These are phyloP conservation scores for Macrotus californicus DNA, from an alignment of 2,113 vertebrate genomes.

Conservation along the genomic window DNA sequence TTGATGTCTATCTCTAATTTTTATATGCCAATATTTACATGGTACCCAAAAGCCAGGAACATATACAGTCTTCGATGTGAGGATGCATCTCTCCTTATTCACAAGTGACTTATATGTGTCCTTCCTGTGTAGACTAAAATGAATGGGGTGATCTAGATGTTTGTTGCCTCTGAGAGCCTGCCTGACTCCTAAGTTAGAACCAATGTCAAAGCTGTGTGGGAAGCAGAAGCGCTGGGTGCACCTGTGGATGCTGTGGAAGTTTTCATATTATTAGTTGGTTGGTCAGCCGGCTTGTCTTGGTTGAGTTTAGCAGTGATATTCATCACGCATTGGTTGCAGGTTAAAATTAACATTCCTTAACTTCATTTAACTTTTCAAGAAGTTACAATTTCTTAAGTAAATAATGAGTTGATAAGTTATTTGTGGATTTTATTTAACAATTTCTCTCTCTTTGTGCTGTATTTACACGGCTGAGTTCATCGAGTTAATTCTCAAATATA, in stretches of 20 bases:
- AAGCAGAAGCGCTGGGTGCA: not conserved
- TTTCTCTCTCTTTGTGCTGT: not conserved
- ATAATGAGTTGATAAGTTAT: not conserved
- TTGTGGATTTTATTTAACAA: slow-evolving; percentile 21
- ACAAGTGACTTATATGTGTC: not conserved
- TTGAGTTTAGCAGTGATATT: not conserved
- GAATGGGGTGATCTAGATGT: not conserved
- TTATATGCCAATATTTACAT: not conserved
- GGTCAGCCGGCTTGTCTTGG: not conserved
- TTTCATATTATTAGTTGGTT: not conserved
- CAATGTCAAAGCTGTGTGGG: not conserved
- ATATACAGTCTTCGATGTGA: not conserved
- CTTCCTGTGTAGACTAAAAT: not conserved
- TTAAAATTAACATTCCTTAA: not conserved
- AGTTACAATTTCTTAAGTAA: slow-evolving; percentile 6
- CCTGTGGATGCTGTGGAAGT: not conserved
- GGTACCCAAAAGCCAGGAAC: not conserved
- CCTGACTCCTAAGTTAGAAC: not conserved
- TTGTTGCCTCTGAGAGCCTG: not conserved
- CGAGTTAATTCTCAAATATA: not conserved
- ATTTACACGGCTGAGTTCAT: not conserved
- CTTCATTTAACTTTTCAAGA: not conserved
- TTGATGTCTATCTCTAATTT: not conserved
- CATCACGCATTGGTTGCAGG: not conserved
- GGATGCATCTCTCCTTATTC: not conserved